Percentiles rank a stretch among this genome's conserved stretches.
Evolutionary conservation across 2,888 invertebrate genomes (phyloP).

Genomic region (Archips xylosteana): DNA sequence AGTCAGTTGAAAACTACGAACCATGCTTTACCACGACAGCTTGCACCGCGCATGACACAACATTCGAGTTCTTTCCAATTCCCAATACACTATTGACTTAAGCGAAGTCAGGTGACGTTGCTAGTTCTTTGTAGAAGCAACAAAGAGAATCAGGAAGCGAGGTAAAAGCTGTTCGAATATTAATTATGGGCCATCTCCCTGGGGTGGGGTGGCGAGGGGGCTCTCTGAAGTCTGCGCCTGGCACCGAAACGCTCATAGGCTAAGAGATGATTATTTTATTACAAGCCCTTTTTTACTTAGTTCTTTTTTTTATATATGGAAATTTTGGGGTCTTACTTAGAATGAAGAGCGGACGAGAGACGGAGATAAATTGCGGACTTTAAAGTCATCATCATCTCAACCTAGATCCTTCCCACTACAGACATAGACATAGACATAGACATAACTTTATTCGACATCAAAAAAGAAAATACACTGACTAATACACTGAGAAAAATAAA

Average conservation of each 20-base stretch:
- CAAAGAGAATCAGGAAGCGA: slow-evolving; percentile 54
- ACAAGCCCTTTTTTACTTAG: too few relatives aligned
- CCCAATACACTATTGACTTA: slow-evolving; percentile 33
- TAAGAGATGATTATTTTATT: slow-evolving; percentile 47
- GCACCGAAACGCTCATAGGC: slow-evolving; percentile 61
- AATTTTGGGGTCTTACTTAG: not conserved
- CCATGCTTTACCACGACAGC: too few relatives aligned
- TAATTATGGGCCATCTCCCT: slow-evolving; percentile 61
- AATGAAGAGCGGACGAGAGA: too few relatives aligned
- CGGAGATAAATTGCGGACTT: too few relatives aligned
- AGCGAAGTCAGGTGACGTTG: slow-evolving; percentile 31
- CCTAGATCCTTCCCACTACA: too few relatives aligned
- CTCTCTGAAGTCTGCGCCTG: slow-evolving; percentile 67
- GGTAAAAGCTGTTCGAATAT: slow-evolving; percentile 60
- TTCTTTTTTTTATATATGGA: too few relatives aligned
- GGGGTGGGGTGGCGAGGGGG: slow-evolving; percentile 43
- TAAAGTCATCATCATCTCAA: too few relatives aligned
- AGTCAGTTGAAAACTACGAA: too few relatives aligned
- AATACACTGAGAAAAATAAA: too few relatives aligned
- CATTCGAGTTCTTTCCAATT: slow-evolving; percentile 33
- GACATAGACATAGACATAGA: too few relatives aligned
- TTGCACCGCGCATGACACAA: not conserved
- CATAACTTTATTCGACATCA: too few relatives aligned
- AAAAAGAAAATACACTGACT: too few relatives aligned
- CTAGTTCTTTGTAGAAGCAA: slow-evolving; percentile 49